A percentile compares a stretch with the other conserved stretches of the same genome.
Conservation (phyloP, 2,888 invertebrate species). For the Thecocarcelia acutangulata region DNA sequence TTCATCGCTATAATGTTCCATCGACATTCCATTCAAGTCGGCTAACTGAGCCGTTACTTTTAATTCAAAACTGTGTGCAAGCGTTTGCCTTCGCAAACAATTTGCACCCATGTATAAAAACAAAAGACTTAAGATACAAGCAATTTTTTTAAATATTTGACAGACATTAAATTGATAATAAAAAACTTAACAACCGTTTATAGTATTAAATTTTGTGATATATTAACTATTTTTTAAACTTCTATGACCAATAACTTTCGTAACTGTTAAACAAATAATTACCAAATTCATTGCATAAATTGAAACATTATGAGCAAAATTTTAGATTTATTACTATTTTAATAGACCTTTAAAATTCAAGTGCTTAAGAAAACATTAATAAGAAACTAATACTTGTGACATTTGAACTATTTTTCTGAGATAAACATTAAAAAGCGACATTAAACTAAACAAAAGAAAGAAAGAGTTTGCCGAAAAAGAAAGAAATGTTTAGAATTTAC, state of each 20-base stretch:
- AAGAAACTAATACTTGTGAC: background rate
- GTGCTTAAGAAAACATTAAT: background rate
- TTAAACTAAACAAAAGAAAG: no score
- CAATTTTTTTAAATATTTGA: background rate
- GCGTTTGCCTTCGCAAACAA: no score
- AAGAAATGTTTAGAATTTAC: no score
- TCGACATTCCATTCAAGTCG: no score
- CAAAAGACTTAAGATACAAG: conserved; percentile 4
- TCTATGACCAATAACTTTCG: conserved; percentile 13
- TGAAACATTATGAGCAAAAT: background rate
- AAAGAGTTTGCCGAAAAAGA: no score
- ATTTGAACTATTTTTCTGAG: background rate
- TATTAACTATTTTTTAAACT: background rate
- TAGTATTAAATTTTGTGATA: background rate
- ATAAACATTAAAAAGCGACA: no score
- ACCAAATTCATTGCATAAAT: no score
- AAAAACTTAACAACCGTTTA: background rate
- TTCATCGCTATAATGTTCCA: no score
- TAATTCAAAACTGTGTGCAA: no score
- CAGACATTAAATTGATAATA: conserved; percentile 2
- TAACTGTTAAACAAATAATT: background rate
- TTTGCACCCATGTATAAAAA: background rate
- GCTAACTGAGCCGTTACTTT: no score
- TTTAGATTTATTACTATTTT: conserved; percentile 1
- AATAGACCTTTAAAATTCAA: background rate